Evolutionary conservation across 2,888 invertebrate genomes (phyloP).

Genomic region (Torymus texanus): DNA sequence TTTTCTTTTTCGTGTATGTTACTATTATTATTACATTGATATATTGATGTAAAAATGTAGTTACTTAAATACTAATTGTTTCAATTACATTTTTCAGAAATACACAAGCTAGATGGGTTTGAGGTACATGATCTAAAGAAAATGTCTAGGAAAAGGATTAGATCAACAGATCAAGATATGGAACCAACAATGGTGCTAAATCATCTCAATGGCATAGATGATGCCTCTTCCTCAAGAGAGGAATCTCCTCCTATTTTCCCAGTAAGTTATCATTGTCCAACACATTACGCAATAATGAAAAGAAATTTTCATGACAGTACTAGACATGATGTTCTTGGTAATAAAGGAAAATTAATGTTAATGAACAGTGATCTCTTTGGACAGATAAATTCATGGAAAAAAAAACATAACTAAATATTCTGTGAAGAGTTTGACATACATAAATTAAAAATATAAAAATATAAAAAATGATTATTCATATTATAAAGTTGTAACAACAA

Average conservation of each 20-base stretch:
- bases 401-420: background rate
- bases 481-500: too few relatives aligned
- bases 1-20: background rate
- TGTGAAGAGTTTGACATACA: background rate
- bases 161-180: slow-evolving; percentile 62
- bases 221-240: slow-evolving; percentile 61
- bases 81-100: slow-evolving; percentile 34
- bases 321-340: background rate
- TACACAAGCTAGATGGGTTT: slow-evolving; percentile 29
- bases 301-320: background rate
- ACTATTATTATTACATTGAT: background rate
- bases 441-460: too few relatives aligned
- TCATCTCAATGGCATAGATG: slow-evolving; percentile 63
- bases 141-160: slow-evolving; percentile 70
- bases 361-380: background rate
- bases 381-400: slow-evolving; percentile 2
- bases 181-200: slow-evolving; percentile 50
- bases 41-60: background rate
- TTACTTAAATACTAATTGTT: background rate
- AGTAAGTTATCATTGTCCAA: slow-evolving; percentile 59
- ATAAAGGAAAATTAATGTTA: background rate
- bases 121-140: slow-evolving; percentile 49
- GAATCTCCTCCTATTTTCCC: slow-evolving; percentile 60
- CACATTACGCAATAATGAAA: slow-evolving; percentile 12
- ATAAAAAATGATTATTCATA: too few relatives aligned